Conservation (phyloP, 2,797 vertebrate genomes). For the Rhabdophis nuchalis region DNA sequence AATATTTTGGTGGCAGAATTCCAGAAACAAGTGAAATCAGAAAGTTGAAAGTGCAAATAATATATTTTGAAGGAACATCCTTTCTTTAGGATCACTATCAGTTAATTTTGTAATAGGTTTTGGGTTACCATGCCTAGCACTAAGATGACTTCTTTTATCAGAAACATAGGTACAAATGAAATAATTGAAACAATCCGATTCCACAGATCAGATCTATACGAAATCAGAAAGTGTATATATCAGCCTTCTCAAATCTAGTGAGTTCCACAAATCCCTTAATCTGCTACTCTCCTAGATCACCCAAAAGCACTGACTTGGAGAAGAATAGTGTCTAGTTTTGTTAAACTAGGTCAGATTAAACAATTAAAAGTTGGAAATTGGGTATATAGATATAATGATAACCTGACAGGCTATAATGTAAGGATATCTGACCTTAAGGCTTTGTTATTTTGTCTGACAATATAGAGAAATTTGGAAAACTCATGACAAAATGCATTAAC, state of each 20-base stretch:
- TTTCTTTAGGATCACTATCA: not conserved
- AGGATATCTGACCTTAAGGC: not conserved
- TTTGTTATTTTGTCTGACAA: not conserved
- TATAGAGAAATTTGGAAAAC: not conserved
- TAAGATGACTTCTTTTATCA: not conserved
- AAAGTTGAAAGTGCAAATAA: no score
- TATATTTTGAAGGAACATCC: no score
- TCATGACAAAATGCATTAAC: not conserved
- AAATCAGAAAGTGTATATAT: no score
- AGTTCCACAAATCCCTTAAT: not conserved
- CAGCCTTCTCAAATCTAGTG: not conserved
- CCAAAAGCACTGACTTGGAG: not conserved
- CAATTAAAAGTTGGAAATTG: not conserved
- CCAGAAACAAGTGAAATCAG: no score
- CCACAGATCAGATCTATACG: no score
- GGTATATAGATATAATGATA: not conserved
- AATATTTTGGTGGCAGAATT: no score
- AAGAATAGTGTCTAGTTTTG: not conserved
- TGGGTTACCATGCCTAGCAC: not conserved
- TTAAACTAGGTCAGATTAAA: not conserved
- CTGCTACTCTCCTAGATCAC: not conserved
- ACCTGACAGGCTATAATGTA: not conserved
- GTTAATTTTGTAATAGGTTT: not conserved
- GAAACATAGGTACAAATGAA: not conserved
- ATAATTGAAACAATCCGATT: no score